Evolutionary conservation across 2,113 vertebrate genomes (phyloP).

Genomic region (Indri indri): DNA sequence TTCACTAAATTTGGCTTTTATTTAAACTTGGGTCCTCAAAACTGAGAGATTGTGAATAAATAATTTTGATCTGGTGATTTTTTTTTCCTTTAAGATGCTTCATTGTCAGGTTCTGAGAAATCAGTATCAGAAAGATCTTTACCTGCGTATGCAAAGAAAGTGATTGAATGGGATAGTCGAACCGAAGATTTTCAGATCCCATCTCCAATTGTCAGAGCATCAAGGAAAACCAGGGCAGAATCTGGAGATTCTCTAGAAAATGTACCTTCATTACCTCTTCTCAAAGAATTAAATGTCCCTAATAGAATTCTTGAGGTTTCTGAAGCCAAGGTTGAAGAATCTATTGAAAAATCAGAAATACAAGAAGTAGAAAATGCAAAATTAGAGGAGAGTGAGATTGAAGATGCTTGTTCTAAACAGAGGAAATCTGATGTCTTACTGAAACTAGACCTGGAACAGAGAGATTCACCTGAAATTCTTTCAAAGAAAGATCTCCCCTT

Average conservation of each 20-base stretch:
- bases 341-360: constrained; percentile 85
- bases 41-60: constrained; percentile 49
- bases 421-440: constrained; percentile 79
- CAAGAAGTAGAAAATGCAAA: constrained; percentile 83
- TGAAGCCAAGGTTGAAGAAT: constrained; percentile 51
- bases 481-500: constrained; percentile 67
- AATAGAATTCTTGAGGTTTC: constrained; percentile 56
- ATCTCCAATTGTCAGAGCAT: constrained; percentile 78
- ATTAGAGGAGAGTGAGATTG: constrained; percentile 75
- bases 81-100: constrained; percentile 76
- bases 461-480: constrained; percentile 66
- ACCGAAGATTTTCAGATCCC: constrained; percentile 75
- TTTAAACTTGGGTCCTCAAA: constrained; percentile 49
- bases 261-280: constrained; percentile 57
- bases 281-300: constrained; percentile 67
- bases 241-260: constrained; percentile 80
- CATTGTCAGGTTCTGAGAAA: constrained; percentile 74
- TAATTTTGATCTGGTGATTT: constrained; percentile 43
- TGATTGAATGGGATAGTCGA: constrained; percentile 77
- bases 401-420: constrained; percentile 55
- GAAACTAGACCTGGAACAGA: constrained; percentile 78
- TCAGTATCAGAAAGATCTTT: constrained; percentile 80
- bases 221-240: constrained; percentile 78
- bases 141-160: constrained; percentile 78
- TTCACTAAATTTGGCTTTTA: constrained; percentile 38